Percentiles rank a stretch among this genome's conserved stretches.
phyloP scores from a whole-genome alignment of 2,113 vertebrate species.

The Sander vitreus region DNA sequence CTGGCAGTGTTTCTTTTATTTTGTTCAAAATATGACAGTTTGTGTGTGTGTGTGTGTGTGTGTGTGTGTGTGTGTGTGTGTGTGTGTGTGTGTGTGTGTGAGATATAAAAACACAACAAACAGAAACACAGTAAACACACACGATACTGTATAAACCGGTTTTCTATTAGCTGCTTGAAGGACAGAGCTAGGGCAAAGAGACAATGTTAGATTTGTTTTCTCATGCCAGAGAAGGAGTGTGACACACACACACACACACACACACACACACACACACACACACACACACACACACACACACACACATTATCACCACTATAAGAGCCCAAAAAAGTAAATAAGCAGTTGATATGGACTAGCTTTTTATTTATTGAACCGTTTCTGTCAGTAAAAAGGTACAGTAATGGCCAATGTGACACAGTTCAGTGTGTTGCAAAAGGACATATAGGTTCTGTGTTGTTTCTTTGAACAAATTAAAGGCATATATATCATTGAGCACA shows the following conservation, averaged over 20 bases:
- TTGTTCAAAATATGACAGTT: background rate
- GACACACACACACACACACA: background rate
- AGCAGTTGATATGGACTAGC: no score
- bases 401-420: background rate
- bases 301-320: background rate
- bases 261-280: no score
- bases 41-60: background rate
- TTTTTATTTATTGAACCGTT: background rate
- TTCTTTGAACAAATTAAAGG: background rate
- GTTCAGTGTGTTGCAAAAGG: background rate
- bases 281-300: background rate
- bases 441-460: background rate
- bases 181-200: constrained; percentile 49
- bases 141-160: constrained; percentile 38
- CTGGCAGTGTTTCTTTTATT: background rate
- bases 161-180: constrained; percentile 67
- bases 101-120: background rate
- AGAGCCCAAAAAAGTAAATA: background rate
- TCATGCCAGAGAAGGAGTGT: constrained; percentile 5
- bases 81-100: background rate
- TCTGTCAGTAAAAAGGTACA: background rate
- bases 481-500: background rate
- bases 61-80: background rate
- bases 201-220: constrained; percentile 34
- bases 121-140: constrained; percentile 15